Evolutionary conservation across 1,140 invertebrate species (phyloP).

Genomic region (Mesaphorura yosii): DNA sequence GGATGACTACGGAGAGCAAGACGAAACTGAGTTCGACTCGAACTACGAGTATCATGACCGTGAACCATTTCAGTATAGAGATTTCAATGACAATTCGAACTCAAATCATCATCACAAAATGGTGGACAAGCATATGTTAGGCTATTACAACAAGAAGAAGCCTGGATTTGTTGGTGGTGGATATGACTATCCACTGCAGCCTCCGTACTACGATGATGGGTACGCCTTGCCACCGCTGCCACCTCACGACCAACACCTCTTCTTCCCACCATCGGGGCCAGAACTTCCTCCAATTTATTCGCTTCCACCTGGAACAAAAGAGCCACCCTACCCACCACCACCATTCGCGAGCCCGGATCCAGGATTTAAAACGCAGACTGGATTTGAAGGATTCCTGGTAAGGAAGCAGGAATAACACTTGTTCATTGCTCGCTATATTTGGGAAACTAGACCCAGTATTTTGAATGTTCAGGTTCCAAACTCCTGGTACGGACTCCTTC

Average conservation of each 20-base stretch:
- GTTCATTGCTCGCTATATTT: neutral
- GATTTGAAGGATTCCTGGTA: conserved; percentile 32
- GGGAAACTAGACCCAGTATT: neutral
- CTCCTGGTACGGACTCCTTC: conserved; percentile 29
- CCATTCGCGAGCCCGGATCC: conserved; percentile 27
- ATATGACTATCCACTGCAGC: neutral
- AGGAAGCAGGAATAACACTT: neutral
- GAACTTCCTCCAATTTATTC: neutral
- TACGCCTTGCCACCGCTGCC: neutral
- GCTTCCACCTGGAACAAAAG: conserved; percentile 2
- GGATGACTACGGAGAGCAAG: no score
- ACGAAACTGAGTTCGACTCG: no score
- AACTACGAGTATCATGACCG: no score
- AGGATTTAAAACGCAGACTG: conserved; percentile 29
- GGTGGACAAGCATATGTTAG: no score
- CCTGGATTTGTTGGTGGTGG: no score
- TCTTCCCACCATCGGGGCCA: conserved; percentile 3
- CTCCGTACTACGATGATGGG: neutral
- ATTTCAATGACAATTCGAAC: no score
- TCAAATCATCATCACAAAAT: no score
- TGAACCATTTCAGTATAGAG: no score
- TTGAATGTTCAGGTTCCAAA: conserved; percentile 26
- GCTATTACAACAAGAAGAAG: no score
- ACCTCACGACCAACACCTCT: neutral
- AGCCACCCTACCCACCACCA: conserved; percentile 9